A percentile compares a stretch with the other conserved stretches of the same genome.
phyloP scores from a whole-genome alignment of 2,888 invertebrate genomes.

The Pantelozetes paolii region DNA sequence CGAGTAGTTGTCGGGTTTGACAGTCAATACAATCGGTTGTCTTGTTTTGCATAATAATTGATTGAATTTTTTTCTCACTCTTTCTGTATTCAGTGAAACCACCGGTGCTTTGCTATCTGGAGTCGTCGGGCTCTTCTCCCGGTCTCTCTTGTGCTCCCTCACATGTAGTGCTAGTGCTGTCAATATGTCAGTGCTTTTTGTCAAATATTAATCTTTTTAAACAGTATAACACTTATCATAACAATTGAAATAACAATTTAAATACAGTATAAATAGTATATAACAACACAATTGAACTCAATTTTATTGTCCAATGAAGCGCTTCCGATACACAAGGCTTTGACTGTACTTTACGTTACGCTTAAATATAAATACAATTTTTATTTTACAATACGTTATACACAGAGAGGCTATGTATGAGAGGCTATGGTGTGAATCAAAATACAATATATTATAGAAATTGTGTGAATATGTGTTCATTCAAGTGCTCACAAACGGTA shows the following conservation, averaged over 20 bases:
- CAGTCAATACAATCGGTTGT: neutral
- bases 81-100: neutral
- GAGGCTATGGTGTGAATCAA: slow-evolving; percentile 24
- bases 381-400: neutral
- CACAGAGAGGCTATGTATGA: too few species aligned
- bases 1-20: neutral
- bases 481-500: slow-evolving; percentile 10
- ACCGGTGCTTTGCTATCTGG: neutral
- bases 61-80: slow-evolving; percentile 3
- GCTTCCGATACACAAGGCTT: slow-evolving; percentile 16
- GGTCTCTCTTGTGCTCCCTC: neutral
- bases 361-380: neutral
- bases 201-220: slow-evolving; percentile 17
- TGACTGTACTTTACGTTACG: neutral
- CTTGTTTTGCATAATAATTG: slow-evolving; percentile 26
- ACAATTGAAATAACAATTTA: slow-evolving; percentile 35
- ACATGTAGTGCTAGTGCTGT: neutral
- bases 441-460: neutral
- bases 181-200: slow-evolving; percentile 11
- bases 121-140: neutral
- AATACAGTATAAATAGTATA: slow-evolving; percentile 29
- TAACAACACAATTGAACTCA: slow-evolving; percentile 26
- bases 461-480: neutral
- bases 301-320: slow-evolving; percentile 35
- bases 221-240: too few species aligned